These are phyloP conservation scores for Synanthedon myopaeformis DNA, from an alignment of 2,888 invertebrate genomes.

Conservation along the genomic window DNA sequence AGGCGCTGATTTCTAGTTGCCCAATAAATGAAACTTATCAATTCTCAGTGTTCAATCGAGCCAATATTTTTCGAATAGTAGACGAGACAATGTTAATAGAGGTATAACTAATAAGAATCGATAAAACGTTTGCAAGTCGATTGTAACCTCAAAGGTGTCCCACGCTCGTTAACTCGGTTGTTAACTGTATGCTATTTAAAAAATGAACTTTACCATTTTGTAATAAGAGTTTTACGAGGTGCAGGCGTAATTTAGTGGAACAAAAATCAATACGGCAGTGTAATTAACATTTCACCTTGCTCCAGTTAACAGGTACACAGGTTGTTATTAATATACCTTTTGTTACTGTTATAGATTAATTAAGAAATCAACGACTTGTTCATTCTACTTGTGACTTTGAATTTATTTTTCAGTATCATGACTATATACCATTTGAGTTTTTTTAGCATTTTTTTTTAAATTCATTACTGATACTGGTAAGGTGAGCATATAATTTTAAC, in stretches of 20 bases:
- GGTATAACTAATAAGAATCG: not conserved
- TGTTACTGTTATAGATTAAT: not conserved
- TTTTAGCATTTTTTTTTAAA: too few species aligned
- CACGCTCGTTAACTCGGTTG: conserved; percentile 23
- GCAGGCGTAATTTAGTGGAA: conserved; percentile 11
- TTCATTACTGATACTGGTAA: too few species aligned
- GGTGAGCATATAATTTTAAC: too few species aligned
- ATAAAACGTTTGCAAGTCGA: conserved; percentile 31
- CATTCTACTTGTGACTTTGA: too few species aligned
- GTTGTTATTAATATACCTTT: not conserved
- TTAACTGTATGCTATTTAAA: not conserved
- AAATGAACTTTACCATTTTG: not conserved
- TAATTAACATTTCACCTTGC: conserved; percentile 56
- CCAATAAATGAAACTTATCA: too few species aligned
- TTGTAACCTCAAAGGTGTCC: conserved; percentile 53
- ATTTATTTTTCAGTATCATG: too few species aligned
- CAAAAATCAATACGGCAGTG: conserved; percentile 29
- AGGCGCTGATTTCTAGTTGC: too few species aligned
- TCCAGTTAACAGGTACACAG: conserved; percentile 35
- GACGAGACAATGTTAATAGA: not conserved
- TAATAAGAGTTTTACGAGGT: conserved; percentile 1
- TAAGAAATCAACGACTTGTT: not conserved
- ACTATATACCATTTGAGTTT: too few species aligned
- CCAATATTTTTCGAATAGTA: not conserved
- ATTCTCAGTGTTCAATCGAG: too few species aligned